phyloP scores from a whole-genome alignment of 2,888 invertebrate species.

The Azorinus chamasolen region DNA sequence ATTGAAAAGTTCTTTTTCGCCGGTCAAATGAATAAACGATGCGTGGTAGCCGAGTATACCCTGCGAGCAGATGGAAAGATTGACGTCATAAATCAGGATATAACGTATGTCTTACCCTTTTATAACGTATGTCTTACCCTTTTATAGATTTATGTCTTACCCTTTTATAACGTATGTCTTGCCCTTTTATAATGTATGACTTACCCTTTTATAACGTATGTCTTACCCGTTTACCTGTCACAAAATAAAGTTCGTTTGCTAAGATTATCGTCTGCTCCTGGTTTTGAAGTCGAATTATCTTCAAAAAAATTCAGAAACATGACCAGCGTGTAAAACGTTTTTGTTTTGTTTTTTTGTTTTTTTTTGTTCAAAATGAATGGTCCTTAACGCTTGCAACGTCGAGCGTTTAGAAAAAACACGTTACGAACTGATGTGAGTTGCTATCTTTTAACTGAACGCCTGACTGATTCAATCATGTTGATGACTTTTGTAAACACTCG shows the following conservation, averaged over 20 bases:
- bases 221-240: background rate
- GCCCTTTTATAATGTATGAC: background rate
- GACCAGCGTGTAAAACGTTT: no score
- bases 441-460: no score
- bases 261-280: no score
- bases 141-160: background rate
- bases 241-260: no score
- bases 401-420: no score
- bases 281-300: background rate
- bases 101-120: constrained; percentile 8
- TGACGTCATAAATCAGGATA: constrained; percentile 29
- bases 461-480: no score
- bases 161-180: constrained; percentile 11
- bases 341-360: no score
- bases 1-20: constrained; percentile 41
- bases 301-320: background rate
- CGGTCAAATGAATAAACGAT: constrained; percentile 38
- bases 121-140: background rate
- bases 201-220: background rate
- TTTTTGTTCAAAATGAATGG: no score
- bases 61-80: constrained; percentile 24
- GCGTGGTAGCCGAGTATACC: constrained; percentile 26
- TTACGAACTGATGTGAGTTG: no score
- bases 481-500: no score
- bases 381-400: no score